Evolutionary conservation across 2,797 vertebrate genomes (phyloP).

Genomic region (Apogon hyalosoma): DNA sequence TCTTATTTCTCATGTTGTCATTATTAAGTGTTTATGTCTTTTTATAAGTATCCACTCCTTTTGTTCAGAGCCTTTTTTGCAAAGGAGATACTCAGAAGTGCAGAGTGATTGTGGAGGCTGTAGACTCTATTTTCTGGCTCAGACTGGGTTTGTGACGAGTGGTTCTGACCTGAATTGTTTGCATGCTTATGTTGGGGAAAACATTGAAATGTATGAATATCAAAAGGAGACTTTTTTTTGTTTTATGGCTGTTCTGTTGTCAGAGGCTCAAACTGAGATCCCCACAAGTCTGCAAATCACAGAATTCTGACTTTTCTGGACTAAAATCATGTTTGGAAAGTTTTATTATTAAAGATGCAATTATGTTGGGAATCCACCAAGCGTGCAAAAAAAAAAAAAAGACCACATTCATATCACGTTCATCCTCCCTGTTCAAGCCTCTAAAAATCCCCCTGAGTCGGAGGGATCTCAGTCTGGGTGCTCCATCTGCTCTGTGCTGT

Average conservation of each 20-base stretch:
- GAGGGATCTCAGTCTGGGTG: conserved; percentile 79
- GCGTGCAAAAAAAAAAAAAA: conserved; percentile 22
- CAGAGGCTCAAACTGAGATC: conserved; percentile 84
- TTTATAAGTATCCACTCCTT: conserved; percentile 15
- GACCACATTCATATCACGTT: conserved; percentile 13
- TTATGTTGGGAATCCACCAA: conserved; percentile 9
- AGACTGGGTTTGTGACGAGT: conserved; percentile 78
- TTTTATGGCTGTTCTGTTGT: conserved; percentile 89
- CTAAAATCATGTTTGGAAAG: conserved; percentile 15
- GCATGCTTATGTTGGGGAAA: conserved; percentile 81
- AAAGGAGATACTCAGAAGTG: conserved; percentile 14
- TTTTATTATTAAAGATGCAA: conserved; percentile 12
- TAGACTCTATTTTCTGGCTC: conserved; percentile 78
- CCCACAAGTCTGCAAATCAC: conserved; percentile 38
- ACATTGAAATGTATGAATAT: conserved; percentile 66
- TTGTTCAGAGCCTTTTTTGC: conserved; percentile 24
- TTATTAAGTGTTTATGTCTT: conserved; percentile 34
- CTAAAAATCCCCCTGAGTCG: conserved; percentile 29
- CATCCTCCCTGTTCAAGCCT: conserved; percentile 33
- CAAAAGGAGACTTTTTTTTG: conserved; percentile 77
- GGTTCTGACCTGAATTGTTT: conserved; percentile 71
- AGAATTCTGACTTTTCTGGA: conserved; percentile 20
- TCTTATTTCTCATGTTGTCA: conserved; percentile 9
- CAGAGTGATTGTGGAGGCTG: conserved; percentile 26
- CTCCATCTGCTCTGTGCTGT: conserved; percentile 81